Evolutionary conservation across 2,113 vertebrate genomes (phyloP), one percentile per base, ranked within the genome.

Genomic region (Todiramphus saurophagus): DNA sequence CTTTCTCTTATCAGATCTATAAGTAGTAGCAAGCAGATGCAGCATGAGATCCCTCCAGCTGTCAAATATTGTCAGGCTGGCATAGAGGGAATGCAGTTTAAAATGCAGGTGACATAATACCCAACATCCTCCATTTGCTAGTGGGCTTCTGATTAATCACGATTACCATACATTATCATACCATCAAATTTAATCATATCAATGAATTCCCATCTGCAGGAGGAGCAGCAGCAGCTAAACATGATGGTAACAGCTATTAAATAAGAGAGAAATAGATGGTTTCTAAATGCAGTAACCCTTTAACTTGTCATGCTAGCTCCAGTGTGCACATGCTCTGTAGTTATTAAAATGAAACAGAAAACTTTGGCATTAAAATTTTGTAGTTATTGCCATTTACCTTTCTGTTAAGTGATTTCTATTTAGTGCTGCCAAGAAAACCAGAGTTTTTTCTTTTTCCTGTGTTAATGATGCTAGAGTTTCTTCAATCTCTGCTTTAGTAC

Each of bases 111-210:
- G 98, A 99, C 98, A 98, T 97, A 98, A 98, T 98, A 98, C 97
- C 98, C 98, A 98, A 97, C 98, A 98, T 98, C 97, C 98, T 98
- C 97, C 98, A 97, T 98, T 99, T 99, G 98, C 98, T 98, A 96
- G 95, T 98, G 98, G 98, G 98, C 98, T 98, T 98, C 98, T 99
- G 98, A 99, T 99, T 99, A 99, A 98, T 98, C 97, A 93, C 98
- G 98, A 99, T 99, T 99, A 99, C 98, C 99, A 99, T 99, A 99
- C 96, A 99, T 99, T 99, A 99, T 99, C 99, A 99, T 99, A 98
- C 98, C 98, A 99, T 99, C 99, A 99, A 97, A 98, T 98, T 98
- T 98, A 99, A 99, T 99, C 98, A 98, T 98, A 98, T 98, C 98
- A 98, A 67, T 97, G 98, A 96, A 97, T 98, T 96, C 96, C 98